Evolutionary conservation across 2,113 vertebrate species (phyloP).

Genomic region (Ariopsis seemanni): DNA sequence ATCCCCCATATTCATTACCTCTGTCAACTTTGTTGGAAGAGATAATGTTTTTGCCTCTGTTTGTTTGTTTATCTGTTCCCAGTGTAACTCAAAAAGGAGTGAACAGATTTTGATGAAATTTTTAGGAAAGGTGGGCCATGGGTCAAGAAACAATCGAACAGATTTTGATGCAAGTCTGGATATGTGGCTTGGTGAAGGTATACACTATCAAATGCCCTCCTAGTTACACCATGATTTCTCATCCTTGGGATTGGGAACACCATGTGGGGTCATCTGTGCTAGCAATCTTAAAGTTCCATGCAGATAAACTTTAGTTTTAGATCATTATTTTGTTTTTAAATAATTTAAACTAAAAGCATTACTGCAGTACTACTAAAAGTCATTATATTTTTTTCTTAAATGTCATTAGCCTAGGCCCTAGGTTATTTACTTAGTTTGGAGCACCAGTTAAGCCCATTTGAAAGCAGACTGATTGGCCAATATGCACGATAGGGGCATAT

Average conservation of each 20-base stretch:
- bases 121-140: too few species aligned
- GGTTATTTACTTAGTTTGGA: background rate
- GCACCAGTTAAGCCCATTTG: background rate
- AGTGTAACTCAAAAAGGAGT: too few species aligned
- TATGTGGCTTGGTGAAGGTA: too few species aligned
- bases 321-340: background rate
- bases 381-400: background rate
- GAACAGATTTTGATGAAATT: too few species aligned
- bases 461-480: background rate
- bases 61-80: too few species aligned
- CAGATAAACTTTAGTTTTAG: background rate
- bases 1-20: too few species aligned
- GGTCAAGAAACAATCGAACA: too few species aligned
- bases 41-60: too few species aligned
- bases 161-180: too few species aligned
- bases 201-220: too few species aligned
- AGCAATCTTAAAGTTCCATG: background rate
- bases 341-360: background rate
- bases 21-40: too few species aligned
- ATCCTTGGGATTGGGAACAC: background rate
- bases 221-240: background rate
- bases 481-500: background rate
- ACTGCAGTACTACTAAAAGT: background rate
- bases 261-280: background rate
- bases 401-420: background rate